Conservation (phyloP, 2,113 vertebrate species). For the Chionomys nivalis region DNA sequence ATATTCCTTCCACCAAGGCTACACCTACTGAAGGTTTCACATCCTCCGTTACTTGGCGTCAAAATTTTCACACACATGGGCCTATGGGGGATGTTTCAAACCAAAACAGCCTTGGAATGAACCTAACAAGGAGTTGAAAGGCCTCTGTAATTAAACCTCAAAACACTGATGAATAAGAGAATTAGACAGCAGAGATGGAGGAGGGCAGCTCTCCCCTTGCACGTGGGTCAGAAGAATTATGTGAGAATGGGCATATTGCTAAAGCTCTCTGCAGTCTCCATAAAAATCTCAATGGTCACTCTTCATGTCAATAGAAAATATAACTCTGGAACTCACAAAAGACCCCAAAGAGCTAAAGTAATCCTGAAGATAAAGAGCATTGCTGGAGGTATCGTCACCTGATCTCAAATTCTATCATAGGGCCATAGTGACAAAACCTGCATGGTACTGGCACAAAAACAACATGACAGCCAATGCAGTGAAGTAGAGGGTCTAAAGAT, state of each 20-base stretch:
- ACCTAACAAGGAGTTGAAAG: neutral
- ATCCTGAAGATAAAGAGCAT: neutral
- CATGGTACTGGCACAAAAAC: neutral
- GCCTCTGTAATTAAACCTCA: neutral
- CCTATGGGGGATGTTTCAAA: neutral
- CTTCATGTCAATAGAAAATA: neutral
- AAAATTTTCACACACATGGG: neutral
- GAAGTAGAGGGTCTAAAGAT: neutral
- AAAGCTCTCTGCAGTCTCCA: no score
- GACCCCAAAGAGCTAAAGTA: neutral
- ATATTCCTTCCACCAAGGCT: neutral
- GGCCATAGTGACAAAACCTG: neutral
- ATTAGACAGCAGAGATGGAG: neutral
- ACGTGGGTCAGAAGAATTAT: neutral
- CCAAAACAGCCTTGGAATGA: neutral
- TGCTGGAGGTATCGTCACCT: neutral
- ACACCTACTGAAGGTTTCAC: no score
- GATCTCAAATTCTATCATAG: neutral
- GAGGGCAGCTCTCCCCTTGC: accelerated
- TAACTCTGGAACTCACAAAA: neutral
- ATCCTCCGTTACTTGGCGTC: no score
- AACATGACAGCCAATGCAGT: neutral
- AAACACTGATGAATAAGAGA: no score
- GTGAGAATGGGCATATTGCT: neutral
- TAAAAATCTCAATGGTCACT: neutral